Base-by-base conservation (phyloP, 2,113 vertebrate genomes). In the Microcebus ravelobensis region DNA sequence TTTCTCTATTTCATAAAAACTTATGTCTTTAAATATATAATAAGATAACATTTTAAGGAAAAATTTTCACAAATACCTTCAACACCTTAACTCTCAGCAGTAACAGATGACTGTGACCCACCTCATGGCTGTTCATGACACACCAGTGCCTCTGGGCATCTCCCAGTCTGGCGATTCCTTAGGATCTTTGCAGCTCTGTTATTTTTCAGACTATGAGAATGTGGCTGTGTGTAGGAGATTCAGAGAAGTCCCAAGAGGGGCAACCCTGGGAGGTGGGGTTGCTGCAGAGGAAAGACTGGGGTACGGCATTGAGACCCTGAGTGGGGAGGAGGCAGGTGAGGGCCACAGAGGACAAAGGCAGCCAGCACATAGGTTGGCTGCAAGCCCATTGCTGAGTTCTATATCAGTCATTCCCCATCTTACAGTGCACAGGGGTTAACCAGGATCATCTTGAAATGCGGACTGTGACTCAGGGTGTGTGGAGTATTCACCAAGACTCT, bases 321-420 rank as follows among this genome's bases (percentile, higher is more conserved):
- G 20, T 25, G 1, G 20, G 11, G 8, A 36, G 15, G 4, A 5
- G 31, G 6, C 0, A 0, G 3, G 15, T 3, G 48, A 3, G 50
- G 27, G 45, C 31, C 74, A 10, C 9, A 1, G 11, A 36, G 52
- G n/a, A 39, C 14, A 50, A 59, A 65, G 18, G 18, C 6, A 68
- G 4, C 8, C 21, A 10, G 36, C 15, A 23, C 1, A 4, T 12
- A 5, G 17, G 3, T 1, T 3, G 29, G 65, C 23, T 31, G 0
- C 1, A 1, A 2, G 12, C 7, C 48, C 79, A 14, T 45, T 4
- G 0, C 12, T 12, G 65, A 81, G 6, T 20, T 31, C 79, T 50
- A 1, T 3, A 7, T 29, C 18, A 21, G 31, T 4, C 14, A 10
- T 6, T 6, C 31, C 42, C 23, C 17, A 48, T 39, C 39, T 39